Percentiles rank a stretch among this genome's conserved stretches.
Conservation (phyloP, 2,888 invertebrate genomes). For the Zele albiditarsus region DNA sequence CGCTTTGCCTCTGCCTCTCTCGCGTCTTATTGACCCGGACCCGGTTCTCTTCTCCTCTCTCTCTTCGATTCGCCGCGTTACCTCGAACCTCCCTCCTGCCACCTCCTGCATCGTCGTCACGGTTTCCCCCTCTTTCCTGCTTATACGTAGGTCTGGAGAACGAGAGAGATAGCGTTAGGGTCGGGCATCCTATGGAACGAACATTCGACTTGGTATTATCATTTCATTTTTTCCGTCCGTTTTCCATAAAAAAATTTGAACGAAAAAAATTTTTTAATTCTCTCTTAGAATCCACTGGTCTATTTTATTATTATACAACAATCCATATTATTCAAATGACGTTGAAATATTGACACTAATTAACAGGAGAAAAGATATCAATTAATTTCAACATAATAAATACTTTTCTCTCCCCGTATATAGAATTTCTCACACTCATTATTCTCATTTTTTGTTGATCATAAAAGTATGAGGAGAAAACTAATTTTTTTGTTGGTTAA, state of each 20-base stretch:
- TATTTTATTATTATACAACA: too few species aligned
- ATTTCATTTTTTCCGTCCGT: conserved; percentile 42
- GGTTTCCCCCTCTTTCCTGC: conserved; percentile 28
- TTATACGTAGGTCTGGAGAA: conserved; percentile 48
- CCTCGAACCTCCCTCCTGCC: conserved; percentile 54
- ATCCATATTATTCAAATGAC: too few species aligned
- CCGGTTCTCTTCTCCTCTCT: conserved; percentile 69
- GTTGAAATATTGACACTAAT: too few species aligned
- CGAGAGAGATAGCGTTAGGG: conserved; percentile 33
- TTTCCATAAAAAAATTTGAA: conserved; percentile 17
- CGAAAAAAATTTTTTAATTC: too few species aligned
- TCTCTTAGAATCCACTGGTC: too few species aligned
- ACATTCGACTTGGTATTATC: conserved; percentile 46
- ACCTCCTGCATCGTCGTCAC: conserved; percentile 47
- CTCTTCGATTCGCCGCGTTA: conserved; percentile 58
- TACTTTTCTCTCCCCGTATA: too few species aligned
- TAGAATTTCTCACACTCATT: too few species aligned
- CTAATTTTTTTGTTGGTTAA: too few species aligned
- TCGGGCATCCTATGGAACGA: conserved; percentile 28
- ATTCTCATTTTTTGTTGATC: too few species aligned
- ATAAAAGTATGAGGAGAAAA: too few species aligned
- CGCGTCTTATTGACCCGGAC: conserved; percentile 73
- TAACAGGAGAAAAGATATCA: too few species aligned
- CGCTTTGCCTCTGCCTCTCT: conserved; percentile 63
- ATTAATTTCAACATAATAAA: too few species aligned